Percentiles rank a stretch among this genome's conserved stretches.
phyloP scores from a whole-genome alignment of 1,140 invertebrate species.

The Leptopilina clavipes region DNA sequence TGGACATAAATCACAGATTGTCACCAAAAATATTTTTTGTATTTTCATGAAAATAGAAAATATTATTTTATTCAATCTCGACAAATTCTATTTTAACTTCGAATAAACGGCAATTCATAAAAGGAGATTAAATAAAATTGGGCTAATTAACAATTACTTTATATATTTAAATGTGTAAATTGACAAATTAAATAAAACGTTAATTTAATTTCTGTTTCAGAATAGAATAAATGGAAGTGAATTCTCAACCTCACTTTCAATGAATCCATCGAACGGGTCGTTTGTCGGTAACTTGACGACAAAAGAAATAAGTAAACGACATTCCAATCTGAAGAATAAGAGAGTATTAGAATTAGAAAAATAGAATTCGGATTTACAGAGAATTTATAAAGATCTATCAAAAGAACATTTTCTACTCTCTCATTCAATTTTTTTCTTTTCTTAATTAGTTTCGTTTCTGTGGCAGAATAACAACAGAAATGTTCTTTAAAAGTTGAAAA shows the following conservation, averaged over 20 bases:
- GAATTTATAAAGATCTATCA: not conserved
- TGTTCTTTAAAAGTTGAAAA: not conserved
- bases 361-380: not conserved
- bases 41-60: too few species aligned
- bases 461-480: not conserved
- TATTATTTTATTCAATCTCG: too few species aligned
- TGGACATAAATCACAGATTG: too few species aligned
- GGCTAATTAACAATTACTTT: too few species aligned
- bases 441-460: not conserved
- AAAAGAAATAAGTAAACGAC: conserved; percentile 13
- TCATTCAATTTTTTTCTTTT: not conserved
- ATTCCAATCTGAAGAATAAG: not conserved
- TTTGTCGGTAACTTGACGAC: conserved; percentile 12
- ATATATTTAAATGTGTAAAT: too few species aligned
- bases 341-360: conserved; percentile 1
- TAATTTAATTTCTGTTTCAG: conserved; percentile 12
- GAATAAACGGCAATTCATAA: too few species aligned
- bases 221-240: not conserved
- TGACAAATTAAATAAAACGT: not conserved
- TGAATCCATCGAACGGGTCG: not conserved
- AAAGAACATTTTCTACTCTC: conserved; percentile 1
- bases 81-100: too few species aligned
- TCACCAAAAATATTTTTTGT: too few species aligned
- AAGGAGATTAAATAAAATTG: too few species aligned
- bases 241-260: not conserved